Conservation (phyloP, 2,113 vertebrate species). For the Spermophilus dauricus region DNA sequence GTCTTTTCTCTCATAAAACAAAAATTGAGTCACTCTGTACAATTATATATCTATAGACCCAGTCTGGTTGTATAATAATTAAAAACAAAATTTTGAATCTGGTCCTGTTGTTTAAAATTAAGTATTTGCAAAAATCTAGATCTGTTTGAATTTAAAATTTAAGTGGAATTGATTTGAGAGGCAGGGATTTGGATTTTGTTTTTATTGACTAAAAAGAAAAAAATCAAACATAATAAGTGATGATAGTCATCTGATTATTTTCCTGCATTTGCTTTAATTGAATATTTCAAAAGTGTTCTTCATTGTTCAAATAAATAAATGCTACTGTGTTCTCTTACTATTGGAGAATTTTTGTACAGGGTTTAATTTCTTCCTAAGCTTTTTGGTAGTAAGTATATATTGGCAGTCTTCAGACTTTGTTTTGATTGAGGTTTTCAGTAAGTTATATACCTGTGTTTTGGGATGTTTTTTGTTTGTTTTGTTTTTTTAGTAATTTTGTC, state of each 20-base stretch:
- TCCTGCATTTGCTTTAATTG: slow-evolving; percentile 32
- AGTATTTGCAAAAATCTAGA: neutral
- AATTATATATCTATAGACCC: neutral
- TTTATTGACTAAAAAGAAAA: neutral
- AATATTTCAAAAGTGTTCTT: slow-evolving; percentile 28
- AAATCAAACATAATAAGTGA: slow-evolving; percentile 6
- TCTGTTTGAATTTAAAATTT: slow-evolving; percentile 47
- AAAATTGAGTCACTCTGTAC: slow-evolving; percentile 49
- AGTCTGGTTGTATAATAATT: neutral
- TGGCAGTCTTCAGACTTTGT: slow-evolving; percentile 7
- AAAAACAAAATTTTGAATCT: slow-evolving; percentile 11
- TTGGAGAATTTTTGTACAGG: slow-evolving; percentile 48
- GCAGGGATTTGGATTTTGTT: slow-evolving; percentile 9
- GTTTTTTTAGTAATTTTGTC: neutral
- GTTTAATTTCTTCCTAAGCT: slow-evolving; percentile 39
- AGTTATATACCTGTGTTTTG: neutral
- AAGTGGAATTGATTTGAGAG: slow-evolving; percentile 17
- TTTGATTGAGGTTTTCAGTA: slow-evolving; percentile 63
- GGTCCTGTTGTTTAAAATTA: slow-evolving; percentile 48
- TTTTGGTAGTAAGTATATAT: neutral
- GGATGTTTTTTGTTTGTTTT: too few species aligned
- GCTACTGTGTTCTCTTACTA: neutral
- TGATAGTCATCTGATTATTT: slow-evolving; percentile 28
- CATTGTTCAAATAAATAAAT: slow-evolving; percentile 57
- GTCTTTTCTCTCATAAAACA: slow-evolving; percentile 47